Base-by-base conservation (phyloP, 2,888 invertebrate genomes). In the Pseudococcus longispinus region DNA sequence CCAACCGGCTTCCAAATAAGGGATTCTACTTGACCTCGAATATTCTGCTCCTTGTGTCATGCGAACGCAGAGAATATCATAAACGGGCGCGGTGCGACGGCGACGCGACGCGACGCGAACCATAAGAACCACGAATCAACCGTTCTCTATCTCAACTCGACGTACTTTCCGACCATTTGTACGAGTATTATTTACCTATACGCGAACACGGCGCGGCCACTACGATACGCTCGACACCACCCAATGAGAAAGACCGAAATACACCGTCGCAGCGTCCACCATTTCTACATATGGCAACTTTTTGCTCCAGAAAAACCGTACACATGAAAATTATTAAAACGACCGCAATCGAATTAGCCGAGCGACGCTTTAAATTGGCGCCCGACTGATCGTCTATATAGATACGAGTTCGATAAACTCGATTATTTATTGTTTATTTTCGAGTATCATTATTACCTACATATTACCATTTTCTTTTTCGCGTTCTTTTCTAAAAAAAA, bases 11-110 rank as follows among this genome's bases (percentile, higher is more conserved):
- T 85, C 85, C 85, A 65, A 85, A 85, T 85, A 85, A 85, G 85
- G 85, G 85, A 85, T 85, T 85, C 85, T 85, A 60, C 85, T 85
- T 85, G 85, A 85, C 85, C 85, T 85, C 85, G 85, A 85, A 85
- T 85, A 85, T 85, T 85, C 84, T 65, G 65, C 84, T 84, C 84
- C 84, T 84, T 84, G 26, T 60, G 42, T 65, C 84, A 60, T 84
- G 84, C 65, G 32, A 84, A 84, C 84, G 84, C 70, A 55, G 51
- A 46, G 60, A 84, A 84, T 84, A 84, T 84, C 84, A 65, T 84
- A 84, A 55, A 84, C 46, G 83, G 51, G 51, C n/a, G 51, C 51
- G n/a, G 51, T 51, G 51, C 51, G n/a, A n/a, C n/a, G 51, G 37
- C 37, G 37, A 37, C n/a, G n/a, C 32, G 32, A 37, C 37, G 51